Base-by-base conservation (phyloP, 2,797 vertebrate species). In the Neosalanx taihuensis region DNA sequence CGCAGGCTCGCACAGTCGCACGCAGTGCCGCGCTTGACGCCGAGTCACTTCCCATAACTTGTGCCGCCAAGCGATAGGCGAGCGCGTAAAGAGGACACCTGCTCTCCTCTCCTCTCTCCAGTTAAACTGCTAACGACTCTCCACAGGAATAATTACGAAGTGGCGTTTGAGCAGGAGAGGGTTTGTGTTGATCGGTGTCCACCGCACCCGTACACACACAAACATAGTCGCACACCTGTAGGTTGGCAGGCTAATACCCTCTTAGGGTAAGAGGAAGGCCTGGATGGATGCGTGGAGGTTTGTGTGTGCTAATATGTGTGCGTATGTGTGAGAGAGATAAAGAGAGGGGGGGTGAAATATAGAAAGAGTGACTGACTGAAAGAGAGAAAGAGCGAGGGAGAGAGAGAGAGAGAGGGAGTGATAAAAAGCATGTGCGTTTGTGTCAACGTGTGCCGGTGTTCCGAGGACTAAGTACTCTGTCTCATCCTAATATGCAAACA, bases 161-260 rank as follows among this genome's bases (percentile, higher is more conserved):
- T 53, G 26, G 46, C 31, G 49, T 53, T 67, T 51, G 65, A n/a
- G 65, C 23, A 9, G 71, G 31, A 74, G 68, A 74, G 72, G 12
- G 56, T 30, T 53, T 29, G 29, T 81, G 81, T 82, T 79, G 81
- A 81, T 72, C 79, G 76, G 70, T 17, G 71, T 35, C 60, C 58
- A 63, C 56, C 30, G 68, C 51, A 56, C 51, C 18, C 51, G n/a
- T 17, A n/a, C 51, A 56, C 6, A 10, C 51, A 56, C 15, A n/a
- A 5, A 56, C 51, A 56, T n/a, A 6, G 17, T 17, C 51, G 6
- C 51, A 56, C 51, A 56, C 51, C 58, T 74, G 37, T 53, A 72
- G 74, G 58, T 72, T 64, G 23, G 57, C 59, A 64, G 70, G 73
- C 26, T 57, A 58, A 63, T 64, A 68, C 62, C 30, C 70, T 75